Percentiles rank a stretch among this genome's conserved stretches.
These are phyloP conservation scores for Drosophila funebris DNA, from an alignment of 1,140 invertebrate genomes.

Conservation along the genomic window DNA sequence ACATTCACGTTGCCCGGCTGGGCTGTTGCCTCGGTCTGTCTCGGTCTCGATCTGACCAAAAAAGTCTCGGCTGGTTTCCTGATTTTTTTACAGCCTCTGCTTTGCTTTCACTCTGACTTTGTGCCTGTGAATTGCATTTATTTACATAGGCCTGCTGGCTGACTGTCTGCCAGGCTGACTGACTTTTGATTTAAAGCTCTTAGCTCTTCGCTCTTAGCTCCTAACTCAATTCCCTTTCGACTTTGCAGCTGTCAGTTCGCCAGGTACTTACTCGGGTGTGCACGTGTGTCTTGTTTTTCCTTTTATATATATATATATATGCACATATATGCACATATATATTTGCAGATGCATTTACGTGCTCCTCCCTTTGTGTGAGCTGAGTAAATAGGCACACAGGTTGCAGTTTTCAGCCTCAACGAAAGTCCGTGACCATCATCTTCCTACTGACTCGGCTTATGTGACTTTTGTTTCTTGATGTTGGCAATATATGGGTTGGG, in stretches of 20 bases:
- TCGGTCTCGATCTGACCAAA: constrained; percentile 20
- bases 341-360: constrained; percentile 77
- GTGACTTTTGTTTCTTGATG: constrained; percentile 60
- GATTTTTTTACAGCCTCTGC: constrained; percentile 28
- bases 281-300: constrained; percentile 2
- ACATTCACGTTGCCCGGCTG: neutral
- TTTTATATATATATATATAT: neutral
- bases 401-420: constrained; percentile 23
- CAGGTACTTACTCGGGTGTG: constrained; percentile 46
- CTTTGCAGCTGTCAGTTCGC: constrained; percentile 56
- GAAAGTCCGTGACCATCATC: constrained; percentile 35
- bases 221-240: constrained; percentile 73
- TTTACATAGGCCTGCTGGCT: constrained; percentile 69
- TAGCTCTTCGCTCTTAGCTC: constrained; percentile 68
- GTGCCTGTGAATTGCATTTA: constrained; percentile 76
- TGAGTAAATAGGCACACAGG: constrained; percentile 61
- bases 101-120: constrained; percentile 32
- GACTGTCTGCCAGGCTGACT: constrained; percentile 32
- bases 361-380: constrained; percentile 28
- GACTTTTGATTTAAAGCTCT: constrained; percentile 81
- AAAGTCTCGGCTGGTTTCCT: constrained; percentile 31
- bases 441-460: constrained; percentile 13
- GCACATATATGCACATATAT: constrained; percentile 36
- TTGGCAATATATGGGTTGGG: constrained; percentile 37
- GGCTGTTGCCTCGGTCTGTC: too few relatives aligned